These are phyloP conservation scores for Lineus longissimus DNA, from an alignment of 1,140 invertebrate species.

Conservation along the genomic window DNA sequence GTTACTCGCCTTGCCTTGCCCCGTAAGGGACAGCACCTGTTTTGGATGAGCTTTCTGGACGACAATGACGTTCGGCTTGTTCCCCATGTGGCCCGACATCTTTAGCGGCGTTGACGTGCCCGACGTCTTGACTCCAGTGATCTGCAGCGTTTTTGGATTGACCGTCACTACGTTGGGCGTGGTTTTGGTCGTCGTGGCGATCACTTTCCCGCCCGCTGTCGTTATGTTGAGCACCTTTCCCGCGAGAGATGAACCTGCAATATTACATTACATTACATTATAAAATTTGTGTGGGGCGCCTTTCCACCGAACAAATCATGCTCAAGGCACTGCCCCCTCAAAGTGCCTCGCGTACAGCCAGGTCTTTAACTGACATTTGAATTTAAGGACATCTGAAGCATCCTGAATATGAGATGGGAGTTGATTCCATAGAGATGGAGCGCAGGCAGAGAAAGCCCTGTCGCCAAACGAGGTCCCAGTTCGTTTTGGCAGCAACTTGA, in stretches of 20 bases:
- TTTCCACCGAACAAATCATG: too few species aligned
- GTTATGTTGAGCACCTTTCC: slow-evolving; percentile 46
- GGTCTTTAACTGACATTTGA: too few species aligned
- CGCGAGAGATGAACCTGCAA: slow-evolving; percentile 14
- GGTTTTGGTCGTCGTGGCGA: slow-evolving; percentile 30
- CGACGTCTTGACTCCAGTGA: slow-evolving; percentile 47
- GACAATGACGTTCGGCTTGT: slow-evolving; percentile 54
- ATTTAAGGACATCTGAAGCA: too few species aligned
- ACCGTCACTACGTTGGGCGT: slow-evolving; percentile 45
- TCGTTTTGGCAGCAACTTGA: too few species aligned
- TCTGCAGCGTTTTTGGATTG: slow-evolving; percentile 50
- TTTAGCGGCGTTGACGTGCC: not conserved
- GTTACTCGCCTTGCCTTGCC: slow-evolving; percentile 22
- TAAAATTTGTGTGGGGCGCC: too few species aligned
- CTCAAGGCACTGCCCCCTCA: too few species aligned
- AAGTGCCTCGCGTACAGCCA: too few species aligned
- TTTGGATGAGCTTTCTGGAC: slow-evolving; percentile 53
- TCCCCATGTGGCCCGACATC: slow-evolving; percentile 19
- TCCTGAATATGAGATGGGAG: too few species aligned
- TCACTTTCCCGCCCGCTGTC: slow-evolving; percentile 45
- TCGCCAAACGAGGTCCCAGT: too few species aligned
- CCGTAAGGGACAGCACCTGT: slow-evolving; percentile 14
- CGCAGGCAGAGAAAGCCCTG: too few species aligned
- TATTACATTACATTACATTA: too few species aligned
- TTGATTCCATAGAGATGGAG: too few species aligned